phyloP scores from a whole-genome alignment of 2,888 invertebrate species.

The Oligia fasciuncula region DNA sequence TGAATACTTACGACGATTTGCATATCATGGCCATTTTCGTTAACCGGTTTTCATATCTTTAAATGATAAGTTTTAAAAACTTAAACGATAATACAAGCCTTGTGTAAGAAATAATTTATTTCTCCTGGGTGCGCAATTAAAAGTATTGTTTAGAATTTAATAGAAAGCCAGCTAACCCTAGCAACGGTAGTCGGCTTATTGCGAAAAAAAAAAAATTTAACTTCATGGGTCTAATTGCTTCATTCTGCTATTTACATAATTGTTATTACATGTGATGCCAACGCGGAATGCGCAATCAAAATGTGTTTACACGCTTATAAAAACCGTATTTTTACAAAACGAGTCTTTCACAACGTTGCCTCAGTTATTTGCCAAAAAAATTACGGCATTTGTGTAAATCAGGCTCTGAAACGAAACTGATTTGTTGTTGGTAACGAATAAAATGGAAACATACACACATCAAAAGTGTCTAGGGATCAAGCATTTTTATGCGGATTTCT shows the following conservation, averaged over 20 bases:
- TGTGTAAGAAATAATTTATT: background rate
- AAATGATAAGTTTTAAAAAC: background rate
- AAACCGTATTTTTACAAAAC: conserved; percentile 54
- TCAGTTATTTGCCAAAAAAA: conserved; percentile 41
- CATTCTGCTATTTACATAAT: conserved; percentile 72
- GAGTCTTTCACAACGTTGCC: conserved; percentile 28
- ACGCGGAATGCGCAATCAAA: conserved; percentile 49
- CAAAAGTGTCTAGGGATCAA: too few species aligned
- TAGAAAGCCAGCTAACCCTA: conserved; percentile 26
- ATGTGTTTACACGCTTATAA: conserved; percentile 55
- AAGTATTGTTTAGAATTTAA: background rate
- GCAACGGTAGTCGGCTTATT: conserved; percentile 65
- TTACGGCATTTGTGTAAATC: conserved; percentile 26
- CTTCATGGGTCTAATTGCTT: conserved; percentile 70
- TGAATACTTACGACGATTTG: background rate
- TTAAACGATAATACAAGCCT: background rate
- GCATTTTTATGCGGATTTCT: too few species aligned
- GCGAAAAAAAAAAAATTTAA: conserved; percentile 63
- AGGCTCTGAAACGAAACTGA: background rate
- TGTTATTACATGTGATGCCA: conserved; percentile 64
- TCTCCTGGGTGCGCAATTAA: background rate
- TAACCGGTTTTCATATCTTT: conserved; percentile 2
- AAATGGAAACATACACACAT: conserved; percentile 21
- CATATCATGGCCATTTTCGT: background rate
- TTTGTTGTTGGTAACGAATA: conserved; percentile 1